phyloP scores from a whole-genome alignment of 35 echinoderm and acorn worm genomes.

The Diadema setosum region DNA sequence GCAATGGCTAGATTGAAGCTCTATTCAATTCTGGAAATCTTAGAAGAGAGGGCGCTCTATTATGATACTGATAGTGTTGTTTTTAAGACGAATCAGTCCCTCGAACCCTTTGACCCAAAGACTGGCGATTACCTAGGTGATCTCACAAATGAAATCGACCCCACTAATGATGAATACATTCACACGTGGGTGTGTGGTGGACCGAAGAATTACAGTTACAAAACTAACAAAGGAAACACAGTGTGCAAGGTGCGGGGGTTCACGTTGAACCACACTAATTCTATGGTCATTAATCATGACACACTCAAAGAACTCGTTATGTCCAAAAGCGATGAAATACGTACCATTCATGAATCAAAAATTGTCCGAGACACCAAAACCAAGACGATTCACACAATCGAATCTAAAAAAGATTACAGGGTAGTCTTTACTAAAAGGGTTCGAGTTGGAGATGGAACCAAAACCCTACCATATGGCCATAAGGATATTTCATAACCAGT shows the following conservation, averaged over 20 bases:
- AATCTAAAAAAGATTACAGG: slow-evolving; percentile 38
- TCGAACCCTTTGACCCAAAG: background rate
- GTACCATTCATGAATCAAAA: background rate
- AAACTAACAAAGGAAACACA: slow-evolving; percentile 25
- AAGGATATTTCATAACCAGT: background rate
- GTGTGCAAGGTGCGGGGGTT: slow-evolving; percentile 36
- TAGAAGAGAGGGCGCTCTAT: slow-evolving; percentile 41
- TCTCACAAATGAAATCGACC: slow-evolving; percentile 48
- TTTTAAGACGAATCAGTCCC: background rate
- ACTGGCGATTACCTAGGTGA: slow-evolving; percentile 53
- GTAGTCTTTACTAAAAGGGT: slow-evolving; percentile 42
- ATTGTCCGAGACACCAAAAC: background rate
- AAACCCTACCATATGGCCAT: slow-evolving; percentile 34
- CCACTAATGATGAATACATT: slow-evolving; percentile 20
- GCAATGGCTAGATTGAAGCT: slow-evolving; percentile 58
- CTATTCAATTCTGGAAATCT: slow-evolving; percentile 39
- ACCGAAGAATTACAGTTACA: slow-evolving; percentile 52
- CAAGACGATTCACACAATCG: slow-evolving; percentile 12
- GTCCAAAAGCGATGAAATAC: background rate
- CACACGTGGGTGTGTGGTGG: slow-evolving; percentile 22
- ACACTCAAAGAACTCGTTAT: slow-evolving; percentile 20
- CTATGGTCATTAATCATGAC: slow-evolving; percentile 30
- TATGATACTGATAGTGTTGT: slow-evolving; percentile 71
- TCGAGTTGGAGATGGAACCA: background rate
- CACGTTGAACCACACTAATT: slow-evolving; percentile 34